Conservation (phyloP, 64 coral and sea anemone species). For the Porites lutea region DNA sequence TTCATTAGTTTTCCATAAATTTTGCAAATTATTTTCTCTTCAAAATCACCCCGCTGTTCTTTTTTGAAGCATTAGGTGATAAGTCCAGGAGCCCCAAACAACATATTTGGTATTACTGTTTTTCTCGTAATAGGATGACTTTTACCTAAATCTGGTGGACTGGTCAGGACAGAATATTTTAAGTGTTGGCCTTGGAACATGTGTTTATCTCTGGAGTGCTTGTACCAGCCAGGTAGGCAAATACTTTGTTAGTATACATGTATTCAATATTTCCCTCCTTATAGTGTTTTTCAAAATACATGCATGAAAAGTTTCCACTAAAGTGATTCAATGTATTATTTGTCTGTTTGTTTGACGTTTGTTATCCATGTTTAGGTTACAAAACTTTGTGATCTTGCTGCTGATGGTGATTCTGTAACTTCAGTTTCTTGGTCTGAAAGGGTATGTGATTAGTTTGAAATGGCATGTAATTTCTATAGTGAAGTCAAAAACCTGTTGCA, state of each 20-base stretch:
- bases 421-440: conserved; percentile 99
- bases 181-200: conserved; percentile 99
- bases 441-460: conserved; percentile 22
- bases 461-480: neutral
- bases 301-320: too few relatives aligned
- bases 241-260: too few relatives aligned
- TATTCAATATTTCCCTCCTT: too few relatives aligned
- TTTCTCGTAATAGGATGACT: conserved; percentile 83
- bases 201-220: conserved; percentile 99
- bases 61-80: neutral
- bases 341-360: neutral
- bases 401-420: conserved; percentile 97
- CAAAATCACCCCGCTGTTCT: too few relatives aligned
- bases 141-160: conserved; percentile 99
- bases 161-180: conserved; percentile 99
- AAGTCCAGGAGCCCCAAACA: neutral
- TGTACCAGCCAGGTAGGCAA: conserved; percentile 94
- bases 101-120: neutral
- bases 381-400: conserved; percentile 95
- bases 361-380: conserved; percentile 57
- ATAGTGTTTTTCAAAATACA: too few relatives aligned
- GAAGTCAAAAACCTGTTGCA: too few relatives aligned
- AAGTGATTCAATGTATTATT: too few relatives aligned
- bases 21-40: too few relatives aligned
- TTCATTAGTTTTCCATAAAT: too few relatives aligned